A percentile compares a stretch with the other conserved stretches of the same genome.
phyloP scores from a whole-genome alignment of 2,113 vertebrate genomes.

The Pomatostomus ruficeps region DNA sequence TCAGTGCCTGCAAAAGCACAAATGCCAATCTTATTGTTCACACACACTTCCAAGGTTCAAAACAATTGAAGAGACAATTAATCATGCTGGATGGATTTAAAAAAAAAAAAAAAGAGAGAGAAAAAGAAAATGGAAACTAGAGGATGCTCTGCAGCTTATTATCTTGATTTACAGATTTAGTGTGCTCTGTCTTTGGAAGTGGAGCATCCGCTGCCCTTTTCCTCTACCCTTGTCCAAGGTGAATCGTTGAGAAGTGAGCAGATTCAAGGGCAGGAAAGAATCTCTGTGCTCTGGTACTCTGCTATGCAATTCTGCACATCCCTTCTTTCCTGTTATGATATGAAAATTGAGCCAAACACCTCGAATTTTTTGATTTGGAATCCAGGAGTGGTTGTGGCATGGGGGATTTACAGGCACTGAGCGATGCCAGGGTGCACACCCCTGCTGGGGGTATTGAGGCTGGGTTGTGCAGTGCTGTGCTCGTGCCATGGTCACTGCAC shows the following conservation, averaged over 20 bases:
- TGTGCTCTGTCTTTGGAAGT: background rate
- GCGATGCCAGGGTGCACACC: background rate
- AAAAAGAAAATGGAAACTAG: background rate
- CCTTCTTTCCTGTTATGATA: background rate
- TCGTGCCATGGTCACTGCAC: no score
- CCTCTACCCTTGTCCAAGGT: background rate
- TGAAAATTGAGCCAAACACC: background rate
- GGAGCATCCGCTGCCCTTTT: background rate
- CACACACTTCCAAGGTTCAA: background rate
- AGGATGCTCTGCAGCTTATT: background rate
- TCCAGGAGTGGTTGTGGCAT: background rate
- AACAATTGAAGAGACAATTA: background rate
- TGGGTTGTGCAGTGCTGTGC: background rate
- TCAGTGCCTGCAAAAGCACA: background rate
- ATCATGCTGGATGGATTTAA: background rate
- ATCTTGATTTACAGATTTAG: background rate
- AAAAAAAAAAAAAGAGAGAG: background rate
- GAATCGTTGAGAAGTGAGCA: background rate
- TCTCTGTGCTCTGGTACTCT: background rate
- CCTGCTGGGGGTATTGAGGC: background rate
- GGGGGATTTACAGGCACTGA: background rate
- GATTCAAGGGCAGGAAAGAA: background rate
- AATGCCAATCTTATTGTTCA: background rate
- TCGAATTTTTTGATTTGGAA: background rate
- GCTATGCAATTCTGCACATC: background rate